These are phyloP conservation scores for Hydrotaea cyrtoneurina DNA, from an alignment of 2,888 invertebrate genomes.

Conservation along the genomic window DNA sequence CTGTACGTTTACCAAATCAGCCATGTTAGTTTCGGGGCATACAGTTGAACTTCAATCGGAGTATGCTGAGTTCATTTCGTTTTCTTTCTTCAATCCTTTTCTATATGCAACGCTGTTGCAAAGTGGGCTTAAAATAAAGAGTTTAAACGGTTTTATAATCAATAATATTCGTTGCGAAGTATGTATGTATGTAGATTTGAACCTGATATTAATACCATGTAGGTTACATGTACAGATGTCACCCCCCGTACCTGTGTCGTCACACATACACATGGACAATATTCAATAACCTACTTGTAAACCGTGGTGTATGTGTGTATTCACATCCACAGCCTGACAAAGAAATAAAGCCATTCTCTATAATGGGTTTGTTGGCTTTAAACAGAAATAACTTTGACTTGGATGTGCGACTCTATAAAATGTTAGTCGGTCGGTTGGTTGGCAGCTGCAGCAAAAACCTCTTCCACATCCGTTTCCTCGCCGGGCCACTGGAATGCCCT, in stretches of 20 bases:
- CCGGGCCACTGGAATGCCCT: background rate
- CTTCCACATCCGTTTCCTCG: slow-evolving; percentile 30
- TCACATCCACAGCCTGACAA: background rate
- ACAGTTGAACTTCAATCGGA: too few relatives aligned
- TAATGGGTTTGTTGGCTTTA: slow-evolving; percentile 9
- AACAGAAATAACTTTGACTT: slow-evolving; percentile 24
- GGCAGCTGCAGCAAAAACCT: slow-evolving; percentile 5
- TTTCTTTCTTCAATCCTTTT: too few relatives aligned
- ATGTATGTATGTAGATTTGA: too few relatives aligned
- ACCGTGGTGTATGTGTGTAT: background rate
- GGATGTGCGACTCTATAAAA: background rate
- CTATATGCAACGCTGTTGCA: background rate
- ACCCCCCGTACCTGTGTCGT: too few relatives aligned
- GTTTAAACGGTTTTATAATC: background rate
- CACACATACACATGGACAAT: background rate
- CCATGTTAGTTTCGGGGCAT: too few relatives aligned
- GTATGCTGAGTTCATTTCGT: too few relatives aligned
- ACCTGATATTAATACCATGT: background rate
- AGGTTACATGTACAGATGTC: background rate
- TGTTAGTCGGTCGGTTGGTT: background rate
- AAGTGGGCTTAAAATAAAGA: slow-evolving; percentile 1
- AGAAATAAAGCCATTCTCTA: slow-evolving; percentile 1
- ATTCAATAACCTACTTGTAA: background rate
- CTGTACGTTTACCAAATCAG: too few relatives aligned
- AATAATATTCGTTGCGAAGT: background rate